Evolutionary conservation across 2,797 vertebrate species (phyloP).

Genomic region (Sebastes taczanowskii): DNA sequence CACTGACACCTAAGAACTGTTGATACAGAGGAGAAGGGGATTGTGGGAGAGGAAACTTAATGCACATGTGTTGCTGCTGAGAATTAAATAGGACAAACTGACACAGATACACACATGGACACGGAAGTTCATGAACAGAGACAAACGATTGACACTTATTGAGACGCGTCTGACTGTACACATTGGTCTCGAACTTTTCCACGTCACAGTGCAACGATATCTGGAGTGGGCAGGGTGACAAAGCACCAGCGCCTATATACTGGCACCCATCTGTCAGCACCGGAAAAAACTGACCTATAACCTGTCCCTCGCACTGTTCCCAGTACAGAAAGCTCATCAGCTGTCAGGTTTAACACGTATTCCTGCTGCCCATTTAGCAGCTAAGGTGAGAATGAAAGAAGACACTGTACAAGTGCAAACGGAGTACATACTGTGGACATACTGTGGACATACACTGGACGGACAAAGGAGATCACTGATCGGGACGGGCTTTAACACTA

Average conservation of each 20-base stretch:
- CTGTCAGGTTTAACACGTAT: constrained; percentile 55
- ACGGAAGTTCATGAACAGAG: not conserved
- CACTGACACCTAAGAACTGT: constrained; percentile 30
- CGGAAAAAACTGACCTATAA: constrained; percentile 69
- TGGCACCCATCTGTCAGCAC: constrained; percentile 52
- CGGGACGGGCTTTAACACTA: not conserved
- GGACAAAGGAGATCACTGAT: not conserved
- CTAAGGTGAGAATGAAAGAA: constrained; percentile 46
- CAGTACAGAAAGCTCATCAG: constrained; percentile 42
- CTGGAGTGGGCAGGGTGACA: constrained; percentile 44
- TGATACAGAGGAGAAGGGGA: constrained; percentile 23
- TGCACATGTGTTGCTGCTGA: constrained; percentile 14
- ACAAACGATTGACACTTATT: not conserved
- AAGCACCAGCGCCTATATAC: constrained; percentile 43
- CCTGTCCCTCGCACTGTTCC: constrained; percentile 31
- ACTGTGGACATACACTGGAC: not conserved
- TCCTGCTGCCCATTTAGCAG: constrained; percentile 20
- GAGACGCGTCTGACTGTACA: constrained; percentile 18
- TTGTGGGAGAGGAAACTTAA: constrained; percentile 30
- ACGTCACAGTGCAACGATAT: constrained; percentile 36
- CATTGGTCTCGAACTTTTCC: constrained; percentile 35
- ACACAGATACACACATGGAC: not conserved
- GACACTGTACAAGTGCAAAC: constrained; percentile 5
- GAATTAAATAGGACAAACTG: constrained; percentile 6
- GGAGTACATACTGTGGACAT: not conserved